Percentiles rank a stretch among this genome's conserved stretches.
phyloP scores from a whole-genome alignment of 2,888 invertebrate genomes.

The Anarsia innoxiella region DNA sequence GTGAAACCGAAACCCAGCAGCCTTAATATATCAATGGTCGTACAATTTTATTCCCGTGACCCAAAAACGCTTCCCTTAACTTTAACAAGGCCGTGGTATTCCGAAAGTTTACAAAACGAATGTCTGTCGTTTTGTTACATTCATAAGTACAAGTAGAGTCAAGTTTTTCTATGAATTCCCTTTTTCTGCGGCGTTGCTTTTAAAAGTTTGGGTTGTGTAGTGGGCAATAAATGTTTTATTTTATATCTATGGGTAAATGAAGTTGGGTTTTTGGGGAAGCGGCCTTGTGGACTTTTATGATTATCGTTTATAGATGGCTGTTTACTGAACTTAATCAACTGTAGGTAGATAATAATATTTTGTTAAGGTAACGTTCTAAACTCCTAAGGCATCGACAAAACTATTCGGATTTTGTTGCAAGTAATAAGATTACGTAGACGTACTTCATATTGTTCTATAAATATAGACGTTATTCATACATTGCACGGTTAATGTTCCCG shows the following conservation, averaged over 20 bases:
- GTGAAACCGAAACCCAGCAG: neutral
- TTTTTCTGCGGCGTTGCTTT: conserved; percentile 46
- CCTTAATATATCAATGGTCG: conserved; percentile 11
- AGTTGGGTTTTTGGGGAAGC: conserved; percentile 37
- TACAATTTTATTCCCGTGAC: conserved; percentile 39
- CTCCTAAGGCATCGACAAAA: too few species aligned
- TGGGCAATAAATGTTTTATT: conserved; percentile 46
- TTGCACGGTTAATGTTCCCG: conserved; percentile 16
- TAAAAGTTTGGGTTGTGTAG: conserved; percentile 42
- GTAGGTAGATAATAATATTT: conserved; percentile 12
- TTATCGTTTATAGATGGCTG: conserved; percentile 32
- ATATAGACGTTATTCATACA: conserved; percentile 12
- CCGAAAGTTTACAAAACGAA: conserved; percentile 46
- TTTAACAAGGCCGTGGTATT: conserved; percentile 44
- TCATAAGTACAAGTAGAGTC: conserved; percentile 29
- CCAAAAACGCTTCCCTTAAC: conserved; percentile 44
- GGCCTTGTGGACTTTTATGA: conserved; percentile 38
- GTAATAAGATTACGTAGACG: too few species aligned
- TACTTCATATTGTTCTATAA: conserved; percentile 9
- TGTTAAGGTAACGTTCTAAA: neutral
- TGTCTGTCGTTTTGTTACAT: conserved; percentile 37
- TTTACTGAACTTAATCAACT: conserved; percentile 24
- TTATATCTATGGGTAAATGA: conserved; percentile 49
- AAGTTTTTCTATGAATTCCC: conserved; percentile 46
- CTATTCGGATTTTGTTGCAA: too few species aligned